Evolutionary conservation across 2,113 vertebrate genomes (phyloP).

Genomic region (Agapornis roseicollis): DNA sequence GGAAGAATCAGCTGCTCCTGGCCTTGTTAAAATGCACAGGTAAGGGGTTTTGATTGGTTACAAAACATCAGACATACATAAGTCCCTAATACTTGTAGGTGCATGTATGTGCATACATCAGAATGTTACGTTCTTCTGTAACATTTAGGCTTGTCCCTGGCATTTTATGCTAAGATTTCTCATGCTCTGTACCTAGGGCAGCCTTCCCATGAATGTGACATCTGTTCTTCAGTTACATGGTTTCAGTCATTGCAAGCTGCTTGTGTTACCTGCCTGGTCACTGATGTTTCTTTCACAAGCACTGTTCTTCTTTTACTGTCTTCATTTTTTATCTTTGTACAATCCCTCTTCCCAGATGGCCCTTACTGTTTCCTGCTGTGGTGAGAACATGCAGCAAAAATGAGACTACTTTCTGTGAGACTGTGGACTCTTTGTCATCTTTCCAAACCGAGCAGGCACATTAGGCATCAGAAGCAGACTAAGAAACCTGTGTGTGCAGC

Average conservation of each 20-base stretch:
- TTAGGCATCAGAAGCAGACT: background rate
- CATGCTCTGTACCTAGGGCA: background rate
- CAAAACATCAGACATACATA: background rate
- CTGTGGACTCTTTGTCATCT: background rate
- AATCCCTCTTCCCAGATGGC: background rate
- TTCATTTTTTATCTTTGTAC: background rate
- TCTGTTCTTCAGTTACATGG: background rate
- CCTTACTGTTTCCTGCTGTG: background rate
- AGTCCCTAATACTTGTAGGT: background rate
- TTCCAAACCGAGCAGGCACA: background rate
- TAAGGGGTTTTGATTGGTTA: conserved; percentile 60
- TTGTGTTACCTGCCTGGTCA: background rate
- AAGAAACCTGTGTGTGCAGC: background rate
- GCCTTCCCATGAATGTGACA: background rate
- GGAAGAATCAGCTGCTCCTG: conserved; percentile 95
- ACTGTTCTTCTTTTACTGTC: background rate
- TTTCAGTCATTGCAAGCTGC: background rate
- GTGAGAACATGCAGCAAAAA: conserved; percentile 27
- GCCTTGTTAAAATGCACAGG: conserved; percentile 97
- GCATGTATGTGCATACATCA: background rate
- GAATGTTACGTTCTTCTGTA: background rate
- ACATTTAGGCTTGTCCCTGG: background rate
- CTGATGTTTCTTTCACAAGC: background rate
- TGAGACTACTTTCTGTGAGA: background rate
- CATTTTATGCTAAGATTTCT: background rate